Evolutionary conservation across 1,140 invertebrate genomes (phyloP).

Genomic region (Cotesia typhae): DNA sequence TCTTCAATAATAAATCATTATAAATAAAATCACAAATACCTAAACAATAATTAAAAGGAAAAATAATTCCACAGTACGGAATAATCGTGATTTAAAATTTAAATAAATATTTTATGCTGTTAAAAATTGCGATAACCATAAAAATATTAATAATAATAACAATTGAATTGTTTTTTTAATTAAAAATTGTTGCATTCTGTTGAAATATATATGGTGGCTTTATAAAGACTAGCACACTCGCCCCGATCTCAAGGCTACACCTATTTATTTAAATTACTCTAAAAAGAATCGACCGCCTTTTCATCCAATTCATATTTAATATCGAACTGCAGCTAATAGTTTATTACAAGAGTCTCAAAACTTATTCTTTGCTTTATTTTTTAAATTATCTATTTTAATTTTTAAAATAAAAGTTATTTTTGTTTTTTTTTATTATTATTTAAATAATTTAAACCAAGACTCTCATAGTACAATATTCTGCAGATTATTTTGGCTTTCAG

Average conservation of each 20-base stretch:
- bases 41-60: conserved; percentile 19
- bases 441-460: background rate
- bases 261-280: conserved; percentile 26
- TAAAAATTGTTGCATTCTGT: conserved; percentile 58
- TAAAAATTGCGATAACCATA: background rate
- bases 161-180: conserved; percentile 24
- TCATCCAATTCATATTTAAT: conserved; percentile 14
- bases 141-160: conserved; percentile 2
- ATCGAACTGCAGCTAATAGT: conserved; percentile 33
- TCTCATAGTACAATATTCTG: background rate
- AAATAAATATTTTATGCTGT: conserved; percentile 10
- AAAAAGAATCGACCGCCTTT: conserved; percentile 26
- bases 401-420: background rate
- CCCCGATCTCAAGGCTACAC: conserved; percentile 33
- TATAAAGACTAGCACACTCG: conserved; percentile 57
- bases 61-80: background rate
- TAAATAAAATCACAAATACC: conserved; percentile 19
- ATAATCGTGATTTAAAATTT: background rate
- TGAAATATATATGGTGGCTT: conserved; percentile 45
- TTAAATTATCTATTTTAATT: too few relatives aligned
- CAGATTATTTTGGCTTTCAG: conserved; percentile 18
- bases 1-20: too few relatives aligned
- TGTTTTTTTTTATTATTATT: background rate
- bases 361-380: background rate
- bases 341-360: background rate